A percentile compares a stretch with the other conserved stretches of the same genome.
Evolutionary conservation across 1,140 invertebrate species (phyloP).

Genomic region (Diachasma alloeum): DNA sequence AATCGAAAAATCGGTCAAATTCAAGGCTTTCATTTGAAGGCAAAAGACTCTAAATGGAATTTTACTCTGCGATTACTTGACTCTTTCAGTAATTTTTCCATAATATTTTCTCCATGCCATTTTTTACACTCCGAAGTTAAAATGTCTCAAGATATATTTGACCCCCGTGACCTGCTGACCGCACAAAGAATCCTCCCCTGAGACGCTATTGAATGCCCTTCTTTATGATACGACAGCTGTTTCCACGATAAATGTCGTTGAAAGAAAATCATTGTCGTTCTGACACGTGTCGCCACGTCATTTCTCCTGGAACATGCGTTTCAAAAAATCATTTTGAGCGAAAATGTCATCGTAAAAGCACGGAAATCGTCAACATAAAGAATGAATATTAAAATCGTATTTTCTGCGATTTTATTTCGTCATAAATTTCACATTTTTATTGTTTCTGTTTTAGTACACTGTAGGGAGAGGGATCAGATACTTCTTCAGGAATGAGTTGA

Average conservation of each 20-base stretch:
- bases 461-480: constrained; percentile 36
- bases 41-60: no score
- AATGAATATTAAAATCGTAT: neutral
- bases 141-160: neutral
- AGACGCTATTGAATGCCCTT: constrained; percentile 33
- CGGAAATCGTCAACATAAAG: neutral
- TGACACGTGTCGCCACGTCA: constrained; percentile 39
- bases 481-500: constrained; percentile 29
- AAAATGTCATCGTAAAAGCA: neutral
- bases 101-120: neutral
- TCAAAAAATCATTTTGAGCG: neutral
- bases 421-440: constrained; percentile 1
- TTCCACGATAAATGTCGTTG: constrained; percentile 39
- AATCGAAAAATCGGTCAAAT: no score
- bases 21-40: no score
- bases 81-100: neutral
- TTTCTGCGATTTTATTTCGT: neutral
- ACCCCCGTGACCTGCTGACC: constrained; percentile 24
- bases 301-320: constrained; percentile 27
- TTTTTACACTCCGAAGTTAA: neutral
- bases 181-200: constrained; percentile 35
- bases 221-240: constrained; percentile 43
- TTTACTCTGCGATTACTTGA: no score
- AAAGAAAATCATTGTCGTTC: constrained; percentile 40
- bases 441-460: constrained; percentile 44